These are phyloP conservation scores for Glareola pratincola DNA, from an alignment of 2,113 vertebrate species.

Conservation along the genomic window DNA sequence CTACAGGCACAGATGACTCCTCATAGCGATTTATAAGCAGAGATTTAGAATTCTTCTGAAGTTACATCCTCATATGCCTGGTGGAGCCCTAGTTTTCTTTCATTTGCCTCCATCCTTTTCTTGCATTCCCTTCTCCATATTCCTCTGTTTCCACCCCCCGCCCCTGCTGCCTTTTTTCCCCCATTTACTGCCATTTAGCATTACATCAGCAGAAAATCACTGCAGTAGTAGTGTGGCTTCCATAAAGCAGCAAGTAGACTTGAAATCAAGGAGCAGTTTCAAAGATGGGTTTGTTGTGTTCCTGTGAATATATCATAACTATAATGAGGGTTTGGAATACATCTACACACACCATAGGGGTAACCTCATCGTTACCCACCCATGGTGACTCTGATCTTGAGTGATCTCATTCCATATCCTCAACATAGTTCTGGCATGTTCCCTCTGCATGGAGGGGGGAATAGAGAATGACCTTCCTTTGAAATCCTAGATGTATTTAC, in stretches of 20 bases:
- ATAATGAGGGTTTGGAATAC: conserved; percentile 30
- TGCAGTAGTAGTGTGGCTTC: neutral
- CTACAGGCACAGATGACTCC: neutral
- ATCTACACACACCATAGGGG: neutral
- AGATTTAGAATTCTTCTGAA: neutral
- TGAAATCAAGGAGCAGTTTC: neutral
- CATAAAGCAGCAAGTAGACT: neutral
- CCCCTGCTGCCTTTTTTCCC: accelerated
- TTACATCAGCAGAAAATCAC: conserved; percentile 1
- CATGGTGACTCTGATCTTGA: conserved; percentile 14
- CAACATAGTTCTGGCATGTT: conserved; percentile 23
- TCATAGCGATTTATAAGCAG: neutral
- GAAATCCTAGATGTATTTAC: conserved; percentile 55
- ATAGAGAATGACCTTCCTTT: conserved; percentile 38
- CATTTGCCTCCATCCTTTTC: neutral
- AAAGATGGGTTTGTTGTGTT: conserved; percentile 19
- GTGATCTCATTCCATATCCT: conserved; percentile 58
- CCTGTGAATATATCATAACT: conserved; percentile 21
- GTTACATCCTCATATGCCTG: neutral
- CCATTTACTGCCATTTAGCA: neutral
- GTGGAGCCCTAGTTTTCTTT: neutral
- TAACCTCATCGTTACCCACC: conserved; percentile 49
- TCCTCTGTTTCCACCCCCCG: neutral
- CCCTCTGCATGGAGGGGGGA: neutral
- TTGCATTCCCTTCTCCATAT: neutral